Base-by-base conservation (phyloP, 1,140 invertebrate species). In the Scaptomyza montana region DNA sequence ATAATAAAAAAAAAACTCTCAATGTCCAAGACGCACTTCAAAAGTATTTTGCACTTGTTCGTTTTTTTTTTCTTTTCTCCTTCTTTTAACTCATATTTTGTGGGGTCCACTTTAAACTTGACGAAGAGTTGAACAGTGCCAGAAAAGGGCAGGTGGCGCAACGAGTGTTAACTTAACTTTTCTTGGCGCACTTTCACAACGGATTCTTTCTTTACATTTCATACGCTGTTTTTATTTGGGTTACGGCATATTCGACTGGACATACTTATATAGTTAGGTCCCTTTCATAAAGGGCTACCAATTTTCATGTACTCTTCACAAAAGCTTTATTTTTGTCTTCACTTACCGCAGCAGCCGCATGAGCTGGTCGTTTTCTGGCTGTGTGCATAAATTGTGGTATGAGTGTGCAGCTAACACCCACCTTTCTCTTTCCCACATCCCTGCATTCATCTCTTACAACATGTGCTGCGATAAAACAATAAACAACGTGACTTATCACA, bases 401-500 rank as follows among this genome's bases (percentile, higher is more conserved):
- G 63, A 68, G 65, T 70, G 7, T 36, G 64, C 68, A 67, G 43
- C 39, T 64, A 56, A 19, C n/a, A 9, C 41, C 45, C 30, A 3
- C 16, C 25, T 19, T 33, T 36, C 30, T 16, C 6, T 10, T 16
- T 2, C 8, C 3, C 5, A 13, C 16, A 33, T 0, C 36, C 12
- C 39, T 16, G 16, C 16, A 16, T 16, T 16, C 21, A 9, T 16
- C 46, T 25, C 10, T 28, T 28, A 45, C n/a, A 13, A 6, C 56
- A 33, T 19, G 41, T 47, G 66, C 9, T 47, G 49, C 67, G 61
- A 67, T 80, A 69, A 80, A 86, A 81, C 84, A 87, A 87, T 87
- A 87, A 89, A 84, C 84, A 87, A 89, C 84, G 84, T 87, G 84
- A 87, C 84, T 87, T 87, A 87, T 89, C 84, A 87, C 84, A 84